Evolutionary conservation across 2,888 invertebrate species (phyloP).

Genomic region (Drosophila rellima): DNA sequence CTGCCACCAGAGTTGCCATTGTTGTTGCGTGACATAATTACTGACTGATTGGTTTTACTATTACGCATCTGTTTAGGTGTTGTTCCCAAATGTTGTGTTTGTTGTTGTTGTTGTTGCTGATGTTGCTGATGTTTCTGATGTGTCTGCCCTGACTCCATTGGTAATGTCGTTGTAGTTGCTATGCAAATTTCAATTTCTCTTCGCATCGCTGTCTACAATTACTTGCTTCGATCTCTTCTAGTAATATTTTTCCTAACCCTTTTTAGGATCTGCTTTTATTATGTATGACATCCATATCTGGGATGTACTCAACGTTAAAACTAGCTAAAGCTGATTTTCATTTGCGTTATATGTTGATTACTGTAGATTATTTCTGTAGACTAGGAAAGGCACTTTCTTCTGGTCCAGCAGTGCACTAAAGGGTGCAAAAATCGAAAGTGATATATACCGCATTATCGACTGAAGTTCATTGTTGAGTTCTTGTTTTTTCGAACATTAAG

Average conservation of each 20-base stretch:
- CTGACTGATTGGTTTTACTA: slow-evolving; percentile 44
- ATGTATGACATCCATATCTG: slow-evolving; percentile 29
- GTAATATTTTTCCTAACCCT: not conserved
- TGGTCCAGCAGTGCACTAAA: slow-evolving; percentile 1
- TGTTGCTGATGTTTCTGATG: slow-evolving; percentile 50
- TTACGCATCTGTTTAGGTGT: slow-evolving; percentile 68
- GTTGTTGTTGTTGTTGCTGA: slow-evolving; percentile 56
- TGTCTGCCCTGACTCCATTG: slow-evolving; percentile 42
- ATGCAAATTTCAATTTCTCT: slow-evolving; percentile 30
- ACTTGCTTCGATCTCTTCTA: not conserved
- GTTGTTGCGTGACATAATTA: slow-evolving; percentile 44
- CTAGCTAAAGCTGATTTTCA: not conserved
- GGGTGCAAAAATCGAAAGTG: not conserved
- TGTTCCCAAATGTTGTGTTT: slow-evolving; percentile 51
- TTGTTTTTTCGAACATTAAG: not conserved
- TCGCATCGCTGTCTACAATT: slow-evolving; percentile 34
- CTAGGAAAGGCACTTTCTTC: slow-evolving; percentile 12
- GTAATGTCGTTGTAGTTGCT: slow-evolving; percentile 19
- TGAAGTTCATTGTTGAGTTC: not conserved
- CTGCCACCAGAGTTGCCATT: slow-evolving; percentile 23
- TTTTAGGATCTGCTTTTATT: slow-evolving; percentile 2
- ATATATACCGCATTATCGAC: not conserved
- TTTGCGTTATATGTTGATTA: not conserved
- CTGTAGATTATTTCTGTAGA: not conserved
- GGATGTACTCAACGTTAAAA: not conserved